Conservation (phyloP, 2,113 vertebrate genomes). For the Brevimyrus niger region DNA sequence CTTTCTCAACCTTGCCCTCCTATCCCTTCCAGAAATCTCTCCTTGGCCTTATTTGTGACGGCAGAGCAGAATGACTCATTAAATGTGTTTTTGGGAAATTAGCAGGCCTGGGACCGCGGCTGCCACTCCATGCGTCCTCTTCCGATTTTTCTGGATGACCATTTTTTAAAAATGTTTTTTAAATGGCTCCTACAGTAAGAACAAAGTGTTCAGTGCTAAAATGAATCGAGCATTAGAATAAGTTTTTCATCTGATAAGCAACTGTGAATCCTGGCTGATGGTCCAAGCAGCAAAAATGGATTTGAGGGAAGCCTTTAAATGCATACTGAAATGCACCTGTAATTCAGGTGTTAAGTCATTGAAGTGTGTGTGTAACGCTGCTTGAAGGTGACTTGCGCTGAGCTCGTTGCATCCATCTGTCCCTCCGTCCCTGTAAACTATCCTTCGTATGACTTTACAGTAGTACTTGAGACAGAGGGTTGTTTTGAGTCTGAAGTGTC, state of each 20-base stretch:
- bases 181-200: not conserved
- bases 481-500: not conserved
- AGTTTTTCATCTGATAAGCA: not conserved
- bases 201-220: not conserved
- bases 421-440: not conserved
- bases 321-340: not conserved
- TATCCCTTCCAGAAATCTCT: not conserved
- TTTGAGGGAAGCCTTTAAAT: not conserved
- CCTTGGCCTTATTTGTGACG: not conserved
- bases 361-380: not conserved
- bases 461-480: not conserved
- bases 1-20: not conserved
- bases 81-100: not conserved
- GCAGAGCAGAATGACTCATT: not conserved
- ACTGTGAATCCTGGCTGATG: not conserved
- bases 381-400: not conserved
- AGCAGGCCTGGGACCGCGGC: not conserved
- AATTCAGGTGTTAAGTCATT: not conserved
- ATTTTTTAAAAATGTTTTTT: not conserved
- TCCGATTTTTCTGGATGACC: not conserved
- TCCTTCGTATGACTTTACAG: not conserved
- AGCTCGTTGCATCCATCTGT: not conserved
- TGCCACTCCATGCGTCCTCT: not conserved
- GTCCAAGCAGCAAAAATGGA: not conserved
- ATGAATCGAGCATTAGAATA: no score